A percentile compares a stretch with the other conserved stretches of the same genome.
These are phyloP conservation scores for Labeo catla DNA, from an alignment of 2,113 vertebrate genomes.

Conservation along the genomic window DNA sequence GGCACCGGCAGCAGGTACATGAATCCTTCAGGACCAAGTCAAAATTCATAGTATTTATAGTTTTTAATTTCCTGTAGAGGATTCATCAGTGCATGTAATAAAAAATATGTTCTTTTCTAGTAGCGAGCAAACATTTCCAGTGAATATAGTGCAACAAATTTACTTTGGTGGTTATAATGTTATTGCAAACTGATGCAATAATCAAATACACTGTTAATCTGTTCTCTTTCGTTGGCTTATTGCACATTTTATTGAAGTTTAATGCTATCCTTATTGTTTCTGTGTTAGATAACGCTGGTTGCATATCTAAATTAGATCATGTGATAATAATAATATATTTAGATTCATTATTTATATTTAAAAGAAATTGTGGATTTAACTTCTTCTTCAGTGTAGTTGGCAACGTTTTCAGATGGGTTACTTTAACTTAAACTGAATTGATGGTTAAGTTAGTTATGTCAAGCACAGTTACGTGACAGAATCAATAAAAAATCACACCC, in stretches of 20 bases:
- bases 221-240: not conserved
- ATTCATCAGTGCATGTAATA: not conserved
- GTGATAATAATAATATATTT: too few relatives aligned
- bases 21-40: conserved; percentile 8
- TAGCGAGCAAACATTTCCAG: not conserved
- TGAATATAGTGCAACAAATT: not conserved
- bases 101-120: not conserved
- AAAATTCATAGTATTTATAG: not conserved
- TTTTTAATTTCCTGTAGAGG: not conserved
- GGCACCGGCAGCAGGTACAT: conserved; percentile 27
- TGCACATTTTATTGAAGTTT: not conserved
- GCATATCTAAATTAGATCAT: too few relatives aligned
- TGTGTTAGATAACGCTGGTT: not conserved
- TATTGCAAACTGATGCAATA: not conserved
- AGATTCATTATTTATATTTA: too few relatives aligned
- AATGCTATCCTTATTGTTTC: not conserved
- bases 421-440: too few relatives aligned
- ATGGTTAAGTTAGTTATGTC: too few relatives aligned
- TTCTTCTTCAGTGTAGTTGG: too few relatives aligned
- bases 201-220: not conserved
- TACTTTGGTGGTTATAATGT: not conserved
- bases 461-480: too few relatives aligned
- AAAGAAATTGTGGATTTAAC: too few relatives aligned
- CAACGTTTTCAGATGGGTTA: too few relatives aligned
- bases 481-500: too few relatives aligned